Base-by-base conservation (phyloP, 2,113 vertebrate genomes). In the Herpailurus yagouaroundi region DNA sequence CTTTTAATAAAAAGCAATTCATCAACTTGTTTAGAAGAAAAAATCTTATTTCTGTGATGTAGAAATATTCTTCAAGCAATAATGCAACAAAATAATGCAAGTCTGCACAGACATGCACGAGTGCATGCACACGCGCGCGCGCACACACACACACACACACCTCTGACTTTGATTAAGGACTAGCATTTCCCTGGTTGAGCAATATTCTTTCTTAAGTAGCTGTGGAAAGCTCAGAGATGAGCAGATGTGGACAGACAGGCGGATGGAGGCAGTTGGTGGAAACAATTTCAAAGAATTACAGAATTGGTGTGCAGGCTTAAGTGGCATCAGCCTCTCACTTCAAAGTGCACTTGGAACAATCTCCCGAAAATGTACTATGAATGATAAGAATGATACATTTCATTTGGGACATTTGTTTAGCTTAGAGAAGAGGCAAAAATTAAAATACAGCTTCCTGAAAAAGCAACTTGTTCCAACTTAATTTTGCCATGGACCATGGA, bases 1-100 rank as follows among this genome's bases (percentile, higher is more conserved):
- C 73, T 57, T 90, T 98, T 97, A 98, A 98, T 98, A 98, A 98
- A 98, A 98, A 96, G 92, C 96, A 97, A 98, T 97, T 98, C 98
- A 98, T 98, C 98, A 98, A 91, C 90, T 97, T 87, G 97, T 97
- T 98, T 92, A 96, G 96, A 98, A 97, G 66, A 97, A 91, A 85
- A 83, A 97, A 95, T 93, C 82, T 55, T 85, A 84, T 96, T 84
- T 98, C 97, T 94, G 79, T 96, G 97, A 97, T 10, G 68, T 81
- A 96, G 81, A 96, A 94, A 95, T 93, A 90, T 12, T 91, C 97
- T 98, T 94, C 55, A 96, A 98, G 97, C 66, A 89, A 76, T 52
- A 82, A 80, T 83, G 31, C 0, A 66, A 68, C 81, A 41, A 50
- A 68, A 74, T 48, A 96, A 95, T 0, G 15, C 0, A 89, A 73